phyloP scores from a whole-genome alignment of 2,797 vertebrate species.

The Glyptemys insculpta region DNA sequence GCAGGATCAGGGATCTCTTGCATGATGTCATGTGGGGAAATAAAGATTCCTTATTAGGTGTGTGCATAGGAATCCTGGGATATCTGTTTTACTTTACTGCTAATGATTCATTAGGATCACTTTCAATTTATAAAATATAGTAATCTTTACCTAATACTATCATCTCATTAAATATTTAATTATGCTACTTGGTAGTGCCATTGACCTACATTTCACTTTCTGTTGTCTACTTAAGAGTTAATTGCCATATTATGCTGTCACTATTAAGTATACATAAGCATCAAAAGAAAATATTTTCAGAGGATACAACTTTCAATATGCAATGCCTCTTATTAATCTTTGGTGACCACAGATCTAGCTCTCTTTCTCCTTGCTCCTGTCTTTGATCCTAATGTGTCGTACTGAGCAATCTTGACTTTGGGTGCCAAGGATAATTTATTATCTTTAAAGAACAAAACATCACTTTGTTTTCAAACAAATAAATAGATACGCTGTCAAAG shows the following conservation, averaged over 20 bases:
- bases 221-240: too few relatives aligned
- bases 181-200: too few relatives aligned
- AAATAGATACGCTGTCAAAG: slow-evolving; percentile 40
- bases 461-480: slow-evolving; percentile 66
- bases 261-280: slow-evolving; percentile 10
- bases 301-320: neutral
- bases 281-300: slow-evolving; percentile 1
- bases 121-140: neutral
- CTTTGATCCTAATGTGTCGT: slow-evolving; percentile 15
- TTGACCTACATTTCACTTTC: too few relatives aligned
- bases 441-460: slow-evolving; percentile 49
- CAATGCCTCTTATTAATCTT: neutral
- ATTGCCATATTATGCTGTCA: neutral
- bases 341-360: neutral
- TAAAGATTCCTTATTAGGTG: neutral
- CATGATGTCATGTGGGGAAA: neutral
- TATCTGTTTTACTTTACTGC: neutral
- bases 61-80: neutral
- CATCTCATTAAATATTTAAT: too few relatives aligned
- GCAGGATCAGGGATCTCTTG: neutral
- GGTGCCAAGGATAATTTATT: slow-evolving; percentile 50
- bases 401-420: neutral
- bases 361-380: neutral
- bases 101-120: neutral
- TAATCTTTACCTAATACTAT: neutral